Base-by-base conservation (phyloP, 2,888 invertebrate genomes). In the Trimorus sp. region DNA sequence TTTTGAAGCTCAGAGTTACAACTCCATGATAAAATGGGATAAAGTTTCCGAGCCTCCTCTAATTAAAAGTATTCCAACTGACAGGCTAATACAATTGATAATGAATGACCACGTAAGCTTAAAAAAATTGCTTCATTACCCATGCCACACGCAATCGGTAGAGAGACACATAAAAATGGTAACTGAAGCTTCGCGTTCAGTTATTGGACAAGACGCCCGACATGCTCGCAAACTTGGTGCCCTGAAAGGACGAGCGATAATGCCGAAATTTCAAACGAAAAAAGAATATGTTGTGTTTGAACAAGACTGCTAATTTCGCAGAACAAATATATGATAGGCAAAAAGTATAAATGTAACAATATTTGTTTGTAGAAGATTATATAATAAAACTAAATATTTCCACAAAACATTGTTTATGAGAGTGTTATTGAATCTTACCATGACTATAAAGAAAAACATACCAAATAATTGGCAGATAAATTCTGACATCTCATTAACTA, bases 161-260 rank as follows among this genome's bases (percentile, higher is more conserved):
- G 63, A 63, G 26, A 63, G 63, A 49, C 63, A 48, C 11, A 14
- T 63, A n/a, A 48, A 63, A 16, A 12, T 63, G 11, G 48, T 63
- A 37, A 49, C 63, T 14, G 12, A 49, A 26, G 16, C 49, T 36
- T 63, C 63, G 11, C 42, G 8, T 42, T 42, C 16, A 62, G 62
- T 62, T 12, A n/a, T 62, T 42, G 45, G 53, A 7, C 15, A 53
- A 3, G 16, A 53, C 7, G 15, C 53, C 15, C 7, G 53, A 11
- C 16, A 53, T 16, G 7, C 7, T 4, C 16, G 15, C 16, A 53
- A 16, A 16, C 15, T 7, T 8, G 53, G 53, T 9, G 26, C 16
- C 15, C 16, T 53, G 7, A 26, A 9, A 26, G 15, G 16, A 7
- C 53, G 53, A 12, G 15, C 53, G 4, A 15, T 2, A 16, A 53